Base-by-base conservation (phyloP, 2,113 vertebrate species). In the Corythornis madagascariensis region DNA sequence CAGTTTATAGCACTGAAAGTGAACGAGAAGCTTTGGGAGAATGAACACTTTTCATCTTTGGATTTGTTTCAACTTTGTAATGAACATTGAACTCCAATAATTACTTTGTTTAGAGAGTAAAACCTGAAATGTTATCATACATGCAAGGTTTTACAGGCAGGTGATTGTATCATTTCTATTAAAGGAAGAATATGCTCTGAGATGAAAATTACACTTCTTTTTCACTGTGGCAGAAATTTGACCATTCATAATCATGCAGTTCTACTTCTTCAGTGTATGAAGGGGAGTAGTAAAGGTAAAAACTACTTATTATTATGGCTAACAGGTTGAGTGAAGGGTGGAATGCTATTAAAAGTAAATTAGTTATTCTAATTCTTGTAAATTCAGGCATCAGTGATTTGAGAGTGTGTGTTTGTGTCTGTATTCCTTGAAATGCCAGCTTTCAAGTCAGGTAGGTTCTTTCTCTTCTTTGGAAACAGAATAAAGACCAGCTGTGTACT, bases 81-180 rank as follows among this genome's bases (percentile, higher is more conserved):
- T 88, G 88, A 97, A 90, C 86, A 74, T 97, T 91, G 93, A 97
- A 95, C 89, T 89, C 59, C 29, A 71, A 48, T 90, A 94, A 69
- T 26, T 97, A 93, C 88, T 93, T 93, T 78, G 66, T 40, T n/a
- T 92, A 89, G 81, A 79, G 89, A 96, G 83, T 94, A 94, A 96
- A 97, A 94, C 74, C 85, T 93, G 70, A 11, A 48, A 91, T 91
- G 92, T 97, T 96, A 88, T 97, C 92, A 90, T 92, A 95, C 92
- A 75, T 40, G 63, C 82, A 92, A 94, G 83, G 42, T 97, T 94
- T 96, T 92, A 93, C 88, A 95, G 94, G 95, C 94, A 96, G 92
- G 65, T 94, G 88, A 86, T 92, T 93, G 86, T 93, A 72, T 88
- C 55, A 74, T 90, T 97, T 96, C 83, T 95, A 77, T 65, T 86